phyloP scores from a whole-genome alignment of 2,797 vertebrate genomes.

The Acridotheres tristis region DNA sequence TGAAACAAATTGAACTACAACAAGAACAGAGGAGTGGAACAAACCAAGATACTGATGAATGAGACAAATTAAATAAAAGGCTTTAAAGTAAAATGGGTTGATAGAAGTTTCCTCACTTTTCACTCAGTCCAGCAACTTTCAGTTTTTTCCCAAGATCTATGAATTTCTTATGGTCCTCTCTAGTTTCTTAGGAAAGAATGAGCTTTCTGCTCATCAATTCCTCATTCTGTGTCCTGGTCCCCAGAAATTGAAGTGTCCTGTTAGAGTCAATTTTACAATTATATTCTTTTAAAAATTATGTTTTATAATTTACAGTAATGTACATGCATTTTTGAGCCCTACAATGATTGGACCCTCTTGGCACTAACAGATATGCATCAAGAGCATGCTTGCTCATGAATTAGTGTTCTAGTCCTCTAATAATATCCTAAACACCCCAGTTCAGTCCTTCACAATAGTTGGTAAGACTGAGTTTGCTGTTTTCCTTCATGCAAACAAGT shows the following conservation, averaged over 20 bases:
- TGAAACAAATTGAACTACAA: neutral
- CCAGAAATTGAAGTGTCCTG: neutral
- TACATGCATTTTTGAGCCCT: neutral
- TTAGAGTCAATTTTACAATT: neutral
- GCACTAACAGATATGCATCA: neutral
- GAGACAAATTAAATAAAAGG: neutral
- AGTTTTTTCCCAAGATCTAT: neutral
- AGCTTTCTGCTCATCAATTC: neutral
- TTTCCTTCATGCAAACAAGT: neutral
- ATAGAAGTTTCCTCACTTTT: neutral
- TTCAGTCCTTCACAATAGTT: neutral
- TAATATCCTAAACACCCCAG: neutral
- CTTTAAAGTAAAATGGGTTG: neutral
- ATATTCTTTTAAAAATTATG: rapidly evolving
- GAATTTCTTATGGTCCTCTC: neutral
- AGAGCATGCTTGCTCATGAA: rapidly evolving
- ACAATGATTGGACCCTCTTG: neutral
- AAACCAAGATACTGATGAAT: neutral
- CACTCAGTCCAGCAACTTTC: neutral
- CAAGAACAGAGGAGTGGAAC: neutral
- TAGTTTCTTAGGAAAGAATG: neutral
- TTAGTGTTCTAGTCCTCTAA: neutral
- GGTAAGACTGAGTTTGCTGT: neutral
- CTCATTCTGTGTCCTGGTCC: neutral
- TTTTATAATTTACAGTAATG: neutral